These are phyloP conservation scores for Synanceia verrucosa DNA, from an alignment of 2,797 vertebrate genomes.

Conservation along the genomic window DNA sequence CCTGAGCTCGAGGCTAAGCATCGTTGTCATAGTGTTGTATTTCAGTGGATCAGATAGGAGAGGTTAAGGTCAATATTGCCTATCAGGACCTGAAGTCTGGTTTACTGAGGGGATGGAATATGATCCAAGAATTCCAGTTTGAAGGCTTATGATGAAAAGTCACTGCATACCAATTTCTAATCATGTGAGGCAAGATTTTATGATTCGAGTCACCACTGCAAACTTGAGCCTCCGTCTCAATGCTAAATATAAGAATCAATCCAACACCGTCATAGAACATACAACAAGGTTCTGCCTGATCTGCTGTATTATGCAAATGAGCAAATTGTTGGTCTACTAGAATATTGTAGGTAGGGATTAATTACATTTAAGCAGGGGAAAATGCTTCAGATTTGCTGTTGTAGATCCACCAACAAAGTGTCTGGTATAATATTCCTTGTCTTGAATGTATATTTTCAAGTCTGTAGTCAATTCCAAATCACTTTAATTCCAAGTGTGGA, in stretches of 20 bases:
- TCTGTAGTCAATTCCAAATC: slow-evolving; percentile 23
- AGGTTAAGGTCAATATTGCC: slow-evolving; percentile 36
- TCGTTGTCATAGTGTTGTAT: slow-evolving; percentile 63
- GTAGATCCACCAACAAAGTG: background rate
- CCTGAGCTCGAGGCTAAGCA: slow-evolving; percentile 55
- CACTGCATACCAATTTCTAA: slow-evolving; percentile 15
- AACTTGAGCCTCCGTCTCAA: slow-evolving; percentile 3
- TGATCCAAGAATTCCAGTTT: slow-evolving; percentile 25
- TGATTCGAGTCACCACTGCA: background rate
- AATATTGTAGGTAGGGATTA: background rate
- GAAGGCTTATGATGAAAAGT: slow-evolving; percentile 23
- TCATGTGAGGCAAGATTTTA: slow-evolving; percentile 10
- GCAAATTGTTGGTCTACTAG: background rate
- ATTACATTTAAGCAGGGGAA: too few relatives aligned
- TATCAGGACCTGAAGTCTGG: slow-evolving; percentile 30
- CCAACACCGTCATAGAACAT: background rate
- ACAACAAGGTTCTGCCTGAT: background rate
- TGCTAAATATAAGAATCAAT: background rate
- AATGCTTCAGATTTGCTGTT: background rate
- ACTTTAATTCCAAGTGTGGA: too few relatives aligned
- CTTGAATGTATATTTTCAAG: background rate
- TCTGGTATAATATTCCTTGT: background rate
- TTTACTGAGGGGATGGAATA: slow-evolving; percentile 37
- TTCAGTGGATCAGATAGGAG: slow-evolving; percentile 48
- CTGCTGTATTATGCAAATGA: too few relatives aligned